These are phyloP conservation scores for Crotalus viridis DNA, from an alignment of 2,113 vertebrate species.

Conservation along the genomic window DNA sequence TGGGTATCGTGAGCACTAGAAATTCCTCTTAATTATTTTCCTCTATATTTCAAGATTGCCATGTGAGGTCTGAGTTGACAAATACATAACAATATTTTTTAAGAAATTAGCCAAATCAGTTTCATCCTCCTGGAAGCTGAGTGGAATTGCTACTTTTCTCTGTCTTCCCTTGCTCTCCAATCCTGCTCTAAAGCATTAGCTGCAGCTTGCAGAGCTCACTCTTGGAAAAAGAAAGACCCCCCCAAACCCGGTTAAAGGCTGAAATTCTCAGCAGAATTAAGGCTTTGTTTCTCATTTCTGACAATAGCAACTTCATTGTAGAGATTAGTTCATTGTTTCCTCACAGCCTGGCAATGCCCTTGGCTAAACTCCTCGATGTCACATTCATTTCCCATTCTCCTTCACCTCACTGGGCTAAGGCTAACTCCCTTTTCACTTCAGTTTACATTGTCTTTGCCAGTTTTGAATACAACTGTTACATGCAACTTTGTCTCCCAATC, in stretches of 20 bases:
- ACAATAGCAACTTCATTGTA: background rate
- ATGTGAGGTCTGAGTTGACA: background rate
- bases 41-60: background rate
- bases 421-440: conserved; percentile 21
- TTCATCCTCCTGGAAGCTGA: too few species aligned
- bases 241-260: background rate
- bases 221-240: background rate
- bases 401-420: background rate
- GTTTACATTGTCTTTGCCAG: conserved; percentile 7
- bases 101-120: background rate
- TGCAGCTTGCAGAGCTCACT: background rate
- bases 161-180: background rate
- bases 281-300: background rate
- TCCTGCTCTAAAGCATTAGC: background rate
- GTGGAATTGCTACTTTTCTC: background rate
- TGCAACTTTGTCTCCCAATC: background rate
- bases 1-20: background rate
- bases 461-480: accelerated
- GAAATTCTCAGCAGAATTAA: background rate
- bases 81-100: background rate
- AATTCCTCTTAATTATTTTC: background rate
- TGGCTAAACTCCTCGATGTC: conserved; percentile 4
- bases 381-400: conserved; percentile 6
- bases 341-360: background rate
- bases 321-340: background rate